Conservation (phyloP, 2,797 vertebrate genomes). For the Sebastes itinus region DNA sequence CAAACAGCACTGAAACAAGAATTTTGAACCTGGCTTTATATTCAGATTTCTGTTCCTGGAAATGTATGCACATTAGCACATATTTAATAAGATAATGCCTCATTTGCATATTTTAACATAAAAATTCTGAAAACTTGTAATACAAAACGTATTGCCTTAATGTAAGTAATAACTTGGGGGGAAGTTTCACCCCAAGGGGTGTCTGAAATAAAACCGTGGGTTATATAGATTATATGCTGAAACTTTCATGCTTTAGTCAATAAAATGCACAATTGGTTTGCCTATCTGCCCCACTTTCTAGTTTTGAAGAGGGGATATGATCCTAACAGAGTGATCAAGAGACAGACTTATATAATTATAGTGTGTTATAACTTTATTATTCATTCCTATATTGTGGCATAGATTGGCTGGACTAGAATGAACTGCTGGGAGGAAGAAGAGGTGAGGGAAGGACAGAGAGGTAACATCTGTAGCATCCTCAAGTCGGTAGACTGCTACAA, state of each 20-base stretch:
- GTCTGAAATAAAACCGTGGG: background rate
- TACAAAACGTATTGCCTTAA: background rate
- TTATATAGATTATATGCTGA: background rate
- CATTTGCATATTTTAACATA: no score
- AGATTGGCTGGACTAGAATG: background rate
- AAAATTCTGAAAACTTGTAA: no score
- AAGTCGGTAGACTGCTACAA: background rate
- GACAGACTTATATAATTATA: background rate
- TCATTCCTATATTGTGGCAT: background rate
- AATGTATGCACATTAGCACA: no score
- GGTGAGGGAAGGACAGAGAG: background rate
- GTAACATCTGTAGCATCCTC: conserved; percentile 15
- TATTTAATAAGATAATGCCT: no score
- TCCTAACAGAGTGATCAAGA: background rate
- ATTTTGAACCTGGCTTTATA: no score
- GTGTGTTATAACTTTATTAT: background rate
- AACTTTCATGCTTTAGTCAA: background rate
- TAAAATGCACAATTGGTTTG: background rate
- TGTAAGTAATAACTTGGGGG: background rate
- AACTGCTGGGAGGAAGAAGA: background rate
- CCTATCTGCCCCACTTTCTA: background rate
- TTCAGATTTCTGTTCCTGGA: no score
- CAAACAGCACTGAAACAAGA: no score
- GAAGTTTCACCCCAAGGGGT: background rate
- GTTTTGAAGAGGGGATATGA: background rate